Evolutionary conservation across 2,888 invertebrate genomes (phyloP).

Genomic region (Dryomyza anilis): DNA sequence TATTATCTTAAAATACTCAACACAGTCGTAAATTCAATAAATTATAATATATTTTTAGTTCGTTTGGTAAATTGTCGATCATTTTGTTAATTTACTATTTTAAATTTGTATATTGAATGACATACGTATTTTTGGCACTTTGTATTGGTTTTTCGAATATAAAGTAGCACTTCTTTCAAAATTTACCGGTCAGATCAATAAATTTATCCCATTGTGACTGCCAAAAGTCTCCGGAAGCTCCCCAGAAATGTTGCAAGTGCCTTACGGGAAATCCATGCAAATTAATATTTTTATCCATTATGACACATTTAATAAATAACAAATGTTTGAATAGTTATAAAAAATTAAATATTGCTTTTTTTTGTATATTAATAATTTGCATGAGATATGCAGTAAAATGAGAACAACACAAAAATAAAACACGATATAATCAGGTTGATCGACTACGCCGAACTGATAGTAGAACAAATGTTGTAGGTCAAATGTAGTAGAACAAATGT

Average conservation of each 20-base stretch:
- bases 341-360: background rate
- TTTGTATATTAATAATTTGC: background rate
- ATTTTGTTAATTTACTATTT: no score
- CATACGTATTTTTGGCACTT: no score
- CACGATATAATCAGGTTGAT: constrained; percentile 9
- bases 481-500: no score
- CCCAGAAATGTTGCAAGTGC: constrained; percentile 83
- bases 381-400: background rate
- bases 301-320: background rate
- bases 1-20: no score
- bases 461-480: no score
- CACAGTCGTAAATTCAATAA: no score
- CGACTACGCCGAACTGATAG: constrained; percentile 7
- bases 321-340: background rate
- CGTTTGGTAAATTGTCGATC: no score
- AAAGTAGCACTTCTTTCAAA: constrained; percentile 32
- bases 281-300: constrained; percentile 50
- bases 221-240: constrained; percentile 85
- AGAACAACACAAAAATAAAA: no score
- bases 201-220: constrained; percentile 80
- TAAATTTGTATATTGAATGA: no score
- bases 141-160: no score
- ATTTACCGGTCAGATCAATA: constrained; percentile 67
- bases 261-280: constrained; percentile 63
- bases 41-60: no score